Conservation (phyloP, 2,888 invertebrate genomes). For the Netelia melanura region DNA sequence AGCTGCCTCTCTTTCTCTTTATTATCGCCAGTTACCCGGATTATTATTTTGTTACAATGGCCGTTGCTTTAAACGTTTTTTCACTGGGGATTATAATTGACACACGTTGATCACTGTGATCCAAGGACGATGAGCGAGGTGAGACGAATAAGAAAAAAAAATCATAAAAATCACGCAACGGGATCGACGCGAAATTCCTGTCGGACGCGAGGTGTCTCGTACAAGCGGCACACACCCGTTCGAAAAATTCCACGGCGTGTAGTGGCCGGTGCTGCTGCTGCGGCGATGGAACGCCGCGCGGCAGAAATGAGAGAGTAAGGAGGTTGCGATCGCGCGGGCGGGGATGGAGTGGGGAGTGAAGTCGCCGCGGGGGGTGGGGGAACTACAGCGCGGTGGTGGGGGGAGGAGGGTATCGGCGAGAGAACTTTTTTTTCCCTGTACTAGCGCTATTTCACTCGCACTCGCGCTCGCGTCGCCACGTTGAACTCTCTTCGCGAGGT, state of each 20-base stretch:
- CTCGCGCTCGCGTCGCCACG: conserved; percentile 45
- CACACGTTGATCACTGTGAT: background rate
- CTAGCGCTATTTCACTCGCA: conserved; percentile 8
- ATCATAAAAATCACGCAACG: conserved; percentile 24
- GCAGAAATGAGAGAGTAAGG: background rate
- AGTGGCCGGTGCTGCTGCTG: background rate
- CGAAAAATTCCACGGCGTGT: conserved; percentile 55
- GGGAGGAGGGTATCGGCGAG: background rate
- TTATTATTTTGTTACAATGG: background rate
- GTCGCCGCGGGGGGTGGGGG: no score
- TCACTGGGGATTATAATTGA: background rate
- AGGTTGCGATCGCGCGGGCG: no score
- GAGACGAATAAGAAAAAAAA: conserved; percentile 8
- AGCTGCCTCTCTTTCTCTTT: no score
- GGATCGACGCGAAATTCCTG: conserved; percentile 36
- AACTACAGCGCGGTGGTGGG: no score
- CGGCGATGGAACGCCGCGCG: conserved; percentile 23
- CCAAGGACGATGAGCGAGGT: conserved; percentile 2
- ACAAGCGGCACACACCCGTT: conserved; percentile 32
- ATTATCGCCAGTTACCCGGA: background rate
- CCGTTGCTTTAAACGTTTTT: background rate
- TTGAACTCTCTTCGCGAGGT: conserved; percentile 66
- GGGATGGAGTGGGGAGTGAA: no score
- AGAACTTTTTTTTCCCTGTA: background rate
- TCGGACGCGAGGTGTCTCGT: conserved; percentile 22